phyloP scores from a whole-genome alignment of 1,140 invertebrate species.

The Bombus sibiricus region DNA sequence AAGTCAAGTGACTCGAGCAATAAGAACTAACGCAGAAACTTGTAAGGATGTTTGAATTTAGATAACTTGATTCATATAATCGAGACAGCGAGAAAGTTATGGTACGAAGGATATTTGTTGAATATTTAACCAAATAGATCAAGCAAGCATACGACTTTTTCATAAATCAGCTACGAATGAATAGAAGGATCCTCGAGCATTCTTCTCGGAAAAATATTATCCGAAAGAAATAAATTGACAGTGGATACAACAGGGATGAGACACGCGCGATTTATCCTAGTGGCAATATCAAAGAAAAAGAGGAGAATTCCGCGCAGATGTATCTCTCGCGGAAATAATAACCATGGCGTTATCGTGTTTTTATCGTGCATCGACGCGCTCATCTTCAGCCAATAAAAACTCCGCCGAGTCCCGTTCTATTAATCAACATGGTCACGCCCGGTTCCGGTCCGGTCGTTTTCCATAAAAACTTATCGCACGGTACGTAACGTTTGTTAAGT shows the following conservation, averaged over 20 bases:
- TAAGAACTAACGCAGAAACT: too few species aligned
- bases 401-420: conserved; percentile 40
- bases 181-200: too few species aligned
- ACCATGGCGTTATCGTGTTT: conserved; percentile 45
- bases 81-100: neutral
- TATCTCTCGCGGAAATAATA: conserved; percentile 38
- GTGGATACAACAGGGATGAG: neutral
- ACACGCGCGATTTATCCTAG: neutral
- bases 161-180: neutral
- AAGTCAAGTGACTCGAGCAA: too few species aligned
- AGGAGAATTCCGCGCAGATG: neutral
- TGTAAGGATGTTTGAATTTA: too few species aligned
- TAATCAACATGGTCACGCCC: conserved; percentile 48
- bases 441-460: conserved; percentile 36
- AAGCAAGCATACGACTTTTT: neutral
- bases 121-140: neutral
- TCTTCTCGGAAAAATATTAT: neutral
- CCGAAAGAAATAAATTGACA: neutral
- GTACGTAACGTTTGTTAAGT: conserved; percentile 55
- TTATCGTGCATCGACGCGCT: conserved; percentile 48
- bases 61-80: neutral
- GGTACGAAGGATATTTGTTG: neutral
- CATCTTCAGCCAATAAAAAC: conserved; percentile 53
- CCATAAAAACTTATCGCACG: conserved; percentile 49
- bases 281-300: conserved; percentile 10